Conservation (phyloP, 1,140 invertebrate species). For the Danaus plexippus region DNA sequence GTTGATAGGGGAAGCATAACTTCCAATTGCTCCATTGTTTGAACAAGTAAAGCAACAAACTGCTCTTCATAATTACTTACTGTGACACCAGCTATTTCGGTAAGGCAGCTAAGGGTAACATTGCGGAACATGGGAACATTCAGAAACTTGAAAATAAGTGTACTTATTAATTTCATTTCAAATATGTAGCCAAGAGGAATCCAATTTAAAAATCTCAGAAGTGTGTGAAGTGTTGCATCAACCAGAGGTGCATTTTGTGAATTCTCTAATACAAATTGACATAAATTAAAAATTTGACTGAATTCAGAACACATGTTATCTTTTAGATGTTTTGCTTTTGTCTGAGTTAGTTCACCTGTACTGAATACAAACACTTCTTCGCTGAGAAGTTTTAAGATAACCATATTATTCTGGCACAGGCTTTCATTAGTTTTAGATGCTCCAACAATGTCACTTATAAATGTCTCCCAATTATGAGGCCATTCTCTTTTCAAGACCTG, state of each 20-base stretch:
- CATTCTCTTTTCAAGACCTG: slow-evolving; percentile 99
- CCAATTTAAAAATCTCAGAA: slow-evolving; percentile 98
- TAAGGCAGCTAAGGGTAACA: slow-evolving; percentile 97
- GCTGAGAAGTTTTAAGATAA: slow-evolving; percentile 96
- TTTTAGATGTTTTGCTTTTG: slow-evolving; percentile 99
- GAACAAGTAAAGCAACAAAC: slow-evolving; percentile 89
- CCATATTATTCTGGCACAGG: slow-evolving; percentile 99
- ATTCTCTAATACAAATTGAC: slow-evolving; percentile 98
- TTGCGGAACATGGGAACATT: slow-evolving; percentile 98
- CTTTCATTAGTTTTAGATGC: slow-evolving; percentile 99
- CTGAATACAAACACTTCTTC: slow-evolving; percentile 99
- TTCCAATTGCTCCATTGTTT: slow-evolving; percentile 93
- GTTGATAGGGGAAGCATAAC: slow-evolving; percentile 92
- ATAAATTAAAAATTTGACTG: slow-evolving; percentile 97
- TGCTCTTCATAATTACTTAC: slow-evolving; percentile 93
- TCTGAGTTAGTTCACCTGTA: slow-evolving; percentile 97
- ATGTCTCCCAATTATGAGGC: slow-evolving; percentile 99
- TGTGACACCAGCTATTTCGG: slow-evolving; percentile 95
- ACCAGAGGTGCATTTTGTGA: slow-evolving; percentile 96
- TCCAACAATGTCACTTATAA: slow-evolving; percentile 98
- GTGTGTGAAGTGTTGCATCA: slow-evolving; percentile 94
- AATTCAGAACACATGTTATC: slow-evolving; percentile 99
- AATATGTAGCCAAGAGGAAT: slow-evolving; percentile 99
- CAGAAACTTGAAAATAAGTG: slow-evolving; percentile 97
- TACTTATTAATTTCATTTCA: slow-evolving; percentile 97